Conservation (phyloP, 2,113 vertebrate genomes). For the Rhynchomys soricoides region DNA sequence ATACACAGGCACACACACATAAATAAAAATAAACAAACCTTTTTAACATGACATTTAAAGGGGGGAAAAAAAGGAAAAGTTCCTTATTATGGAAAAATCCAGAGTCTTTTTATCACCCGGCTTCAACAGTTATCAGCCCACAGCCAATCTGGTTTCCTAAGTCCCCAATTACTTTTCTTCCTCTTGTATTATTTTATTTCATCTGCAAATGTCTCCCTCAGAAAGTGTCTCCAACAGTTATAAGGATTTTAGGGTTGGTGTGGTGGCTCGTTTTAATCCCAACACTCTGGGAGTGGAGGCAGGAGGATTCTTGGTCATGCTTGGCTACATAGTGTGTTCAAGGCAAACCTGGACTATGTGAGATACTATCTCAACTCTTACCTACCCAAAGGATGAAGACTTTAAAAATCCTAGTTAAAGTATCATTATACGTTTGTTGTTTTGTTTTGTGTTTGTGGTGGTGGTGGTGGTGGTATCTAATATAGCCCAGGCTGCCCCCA, state of each 20-base stretch:
- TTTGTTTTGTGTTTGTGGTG: neutral
- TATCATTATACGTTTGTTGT: neutral
- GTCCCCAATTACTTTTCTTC: neutral
- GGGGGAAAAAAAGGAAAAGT: neutral
- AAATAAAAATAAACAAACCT: neutral
- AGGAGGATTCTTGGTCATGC: neutral
- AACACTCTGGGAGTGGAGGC: neutral
- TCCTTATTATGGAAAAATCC: conserved; percentile 60
- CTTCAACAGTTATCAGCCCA: conserved; percentile 24
- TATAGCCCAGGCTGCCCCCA: neutral
- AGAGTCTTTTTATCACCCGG: neutral
- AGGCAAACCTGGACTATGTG: neutral
- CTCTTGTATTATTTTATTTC: conserved; percentile 46
- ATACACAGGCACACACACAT: neutral
- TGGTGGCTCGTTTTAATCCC: neutral
- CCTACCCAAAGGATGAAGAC: neutral
- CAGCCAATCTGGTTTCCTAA: conserved; percentile 22
- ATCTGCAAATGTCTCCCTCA: conserved; percentile 47
- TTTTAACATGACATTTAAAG: neutral
- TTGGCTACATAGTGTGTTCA: neutral
- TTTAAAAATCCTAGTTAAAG: conserved; percentile 34
- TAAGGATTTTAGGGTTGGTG: neutral
- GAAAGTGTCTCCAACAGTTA: conserved; percentile 26
- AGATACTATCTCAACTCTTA: neutral
- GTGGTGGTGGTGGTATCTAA: neutral